Evolutionary conservation across 1,140 invertebrate genomes (phyloP), one percentile per base, ranked within the genome.

Genomic region (Elymnias hypermnestra): DNA sequence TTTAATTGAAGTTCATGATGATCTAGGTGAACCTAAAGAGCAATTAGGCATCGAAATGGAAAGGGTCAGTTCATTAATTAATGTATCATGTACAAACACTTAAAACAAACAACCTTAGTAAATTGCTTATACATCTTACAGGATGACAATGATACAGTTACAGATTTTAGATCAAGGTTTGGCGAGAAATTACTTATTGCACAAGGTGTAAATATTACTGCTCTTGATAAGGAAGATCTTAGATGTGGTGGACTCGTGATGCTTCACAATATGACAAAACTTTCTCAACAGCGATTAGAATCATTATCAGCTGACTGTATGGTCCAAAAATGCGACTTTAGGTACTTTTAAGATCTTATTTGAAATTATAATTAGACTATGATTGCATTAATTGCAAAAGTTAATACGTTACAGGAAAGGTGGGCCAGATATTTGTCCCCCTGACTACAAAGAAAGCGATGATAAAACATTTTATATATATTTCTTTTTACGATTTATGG

Each of bases 391-490:
- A n/a, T n/a, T n/a, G n/a, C n/a, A n/a, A n/a, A n/a, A n/a, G n/a
- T n/a, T 21, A 57, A 65, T 60, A 53, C 17, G 5, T 28, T 28
- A 10, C 17, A 87, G 86, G 57, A 79, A 87, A 63, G 91, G 91
- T 52, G 92, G 91, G 9, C 91, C 92, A 6, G 90, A 92, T 58
- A 89, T 92, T 15, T 93, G 92, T 67, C 91, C 92, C 9, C 92
- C 92, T 1, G 91, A 93, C 66, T 93, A 91, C 60, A 91, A 90
- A 66, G 89, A 92, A 56, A 91, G 89, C 41, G 91, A 92, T 48
- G 90, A 92, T 53, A 89, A 89, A 41, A 92, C 92, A 7, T 94
- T 94, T 63, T 94, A 93, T 89, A 88, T 93, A 31, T 95, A 95
- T 71, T 94, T 95, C 65, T 71, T 91, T 18, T 56, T 94, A 7